Percentiles rank a stretch among this genome's conserved stretches.
Evolutionary conservation across 2,113 vertebrate species (phyloP).

Genomic region (Microtus oregoni): DNA sequence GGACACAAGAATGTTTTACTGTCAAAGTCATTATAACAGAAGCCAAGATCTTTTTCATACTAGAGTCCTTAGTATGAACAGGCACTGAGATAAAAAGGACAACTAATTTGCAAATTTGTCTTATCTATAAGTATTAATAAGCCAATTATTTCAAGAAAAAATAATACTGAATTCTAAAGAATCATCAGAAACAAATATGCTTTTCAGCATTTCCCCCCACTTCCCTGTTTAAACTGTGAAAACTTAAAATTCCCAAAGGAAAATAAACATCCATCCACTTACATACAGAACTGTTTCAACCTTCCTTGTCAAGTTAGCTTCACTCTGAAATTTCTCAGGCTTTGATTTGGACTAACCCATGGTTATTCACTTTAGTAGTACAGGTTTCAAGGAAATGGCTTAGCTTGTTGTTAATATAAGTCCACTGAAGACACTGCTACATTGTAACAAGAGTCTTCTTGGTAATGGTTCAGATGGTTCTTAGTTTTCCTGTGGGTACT

Average conservation of each 20-base stretch:
- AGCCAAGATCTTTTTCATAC: background rate
- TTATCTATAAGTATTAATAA: conserved; percentile 38
- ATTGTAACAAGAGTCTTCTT: background rate
- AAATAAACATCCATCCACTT: background rate
- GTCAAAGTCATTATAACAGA: background rate
- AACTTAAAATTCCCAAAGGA: conserved; percentile 24
- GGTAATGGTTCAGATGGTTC: background rate
- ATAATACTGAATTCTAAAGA: background rate
- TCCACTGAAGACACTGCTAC: background rate
- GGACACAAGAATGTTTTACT: background rate
- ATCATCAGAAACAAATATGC: conserved; percentile 9
- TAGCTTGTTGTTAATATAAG: conserved; percentile 35
- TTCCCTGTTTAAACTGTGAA: background rate
- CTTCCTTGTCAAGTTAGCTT: conserved; percentile 21
- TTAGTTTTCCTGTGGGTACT: background rate
- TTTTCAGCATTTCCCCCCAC: conserved; percentile 18
- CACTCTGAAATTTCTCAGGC: conserved; percentile 16
- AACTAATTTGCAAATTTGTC: conserved; percentile 20
- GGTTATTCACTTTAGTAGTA: background rate
- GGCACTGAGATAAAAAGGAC: background rate
- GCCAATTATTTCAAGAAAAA: conserved; percentile 27
- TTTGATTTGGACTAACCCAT: conserved; percentile 34
- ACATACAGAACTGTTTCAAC: conserved; percentile 23
- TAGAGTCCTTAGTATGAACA: background rate
- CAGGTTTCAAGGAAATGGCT: conserved; percentile 20